These are phyloP conservation scores for Erebia epiphron DNA, from an alignment of 2,888 invertebrate species.

Conservation along the genomic window DNA sequence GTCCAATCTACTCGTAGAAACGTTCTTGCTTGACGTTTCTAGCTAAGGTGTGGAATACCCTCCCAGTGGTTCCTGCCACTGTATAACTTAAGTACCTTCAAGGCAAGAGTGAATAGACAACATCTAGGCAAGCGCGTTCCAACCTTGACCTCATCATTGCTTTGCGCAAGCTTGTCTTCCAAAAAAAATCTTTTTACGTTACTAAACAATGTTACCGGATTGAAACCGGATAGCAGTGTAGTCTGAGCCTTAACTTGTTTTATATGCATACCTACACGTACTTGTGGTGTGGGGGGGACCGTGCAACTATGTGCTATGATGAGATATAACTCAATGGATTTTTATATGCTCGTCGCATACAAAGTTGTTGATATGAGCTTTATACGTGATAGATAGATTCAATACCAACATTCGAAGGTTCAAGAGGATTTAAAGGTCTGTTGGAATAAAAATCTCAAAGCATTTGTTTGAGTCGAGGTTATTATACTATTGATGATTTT, in stretches of 20 bases:
- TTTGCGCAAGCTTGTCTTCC: no score
- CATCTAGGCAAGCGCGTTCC: no score
- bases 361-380: slow-evolving; percentile 9
- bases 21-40: no score
- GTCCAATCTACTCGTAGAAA: no score
- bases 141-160: no score
- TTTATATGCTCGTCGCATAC: slow-evolving; percentile 54
- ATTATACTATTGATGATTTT: no score
- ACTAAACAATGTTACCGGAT: background rate
- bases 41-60: no score
- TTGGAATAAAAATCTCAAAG: background rate
- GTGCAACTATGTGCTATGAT: slow-evolving; percentile 51
- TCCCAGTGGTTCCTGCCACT: no score
- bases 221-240: background rate
- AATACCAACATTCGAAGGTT: background rate
- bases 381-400: slow-evolving; percentile 5
- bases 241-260: slow-evolving; percentile 20
- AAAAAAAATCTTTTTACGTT: background rate
- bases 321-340: slow-evolving; percentile 56
- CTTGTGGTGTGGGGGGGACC: slow-evolving; percentile 55
- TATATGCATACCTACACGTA: slow-evolving; percentile 53
- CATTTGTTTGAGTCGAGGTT: no score
- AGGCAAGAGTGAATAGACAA: no score
- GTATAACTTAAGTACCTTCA: no score
- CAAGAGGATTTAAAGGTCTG: background rate